Evolutionary conservation across 2,797 vertebrate species (phyloP).

Genomic region (Falco concolor): DNA sequence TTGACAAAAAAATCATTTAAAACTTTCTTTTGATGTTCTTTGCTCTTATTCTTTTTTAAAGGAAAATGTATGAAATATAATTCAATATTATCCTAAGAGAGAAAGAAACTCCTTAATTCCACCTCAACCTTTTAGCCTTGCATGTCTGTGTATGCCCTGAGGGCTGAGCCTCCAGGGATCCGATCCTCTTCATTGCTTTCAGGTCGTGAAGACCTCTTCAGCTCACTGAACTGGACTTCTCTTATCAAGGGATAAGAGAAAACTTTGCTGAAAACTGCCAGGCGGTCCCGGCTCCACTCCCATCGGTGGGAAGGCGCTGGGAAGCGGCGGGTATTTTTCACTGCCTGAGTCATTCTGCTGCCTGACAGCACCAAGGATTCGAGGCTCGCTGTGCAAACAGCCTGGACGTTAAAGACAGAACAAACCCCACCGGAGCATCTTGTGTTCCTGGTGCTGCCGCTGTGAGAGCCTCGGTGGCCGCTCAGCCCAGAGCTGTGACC

Average conservation of each 20-base stretch:
- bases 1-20: neutral
- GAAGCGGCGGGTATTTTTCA: neutral
- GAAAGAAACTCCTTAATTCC: neutral
- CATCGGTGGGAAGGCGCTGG: fast-evolving
- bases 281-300: too few species aligned
- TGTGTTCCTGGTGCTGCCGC: neutral
- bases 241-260: neutral
- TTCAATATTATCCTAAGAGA: neutral
- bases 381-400: too few species aligned
- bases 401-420: neutral
- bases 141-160: neutral
- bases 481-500: neutral
- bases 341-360: neutral
- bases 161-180: neutral
- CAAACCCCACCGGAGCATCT: neutral
- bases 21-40: neutral
- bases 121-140: neutral
- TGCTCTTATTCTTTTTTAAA: neutral
- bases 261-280: neutral
- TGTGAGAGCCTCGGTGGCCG: neutral
- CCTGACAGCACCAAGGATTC: neutral
- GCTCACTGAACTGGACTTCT: neutral
- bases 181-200: neutral
- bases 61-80: neutral
- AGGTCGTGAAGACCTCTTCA: neutral